These are phyloP conservation scores for Sitta carolinensis DNA, from an alignment of 2,797 vertebrate genomes.

Conservation along the genomic window DNA sequence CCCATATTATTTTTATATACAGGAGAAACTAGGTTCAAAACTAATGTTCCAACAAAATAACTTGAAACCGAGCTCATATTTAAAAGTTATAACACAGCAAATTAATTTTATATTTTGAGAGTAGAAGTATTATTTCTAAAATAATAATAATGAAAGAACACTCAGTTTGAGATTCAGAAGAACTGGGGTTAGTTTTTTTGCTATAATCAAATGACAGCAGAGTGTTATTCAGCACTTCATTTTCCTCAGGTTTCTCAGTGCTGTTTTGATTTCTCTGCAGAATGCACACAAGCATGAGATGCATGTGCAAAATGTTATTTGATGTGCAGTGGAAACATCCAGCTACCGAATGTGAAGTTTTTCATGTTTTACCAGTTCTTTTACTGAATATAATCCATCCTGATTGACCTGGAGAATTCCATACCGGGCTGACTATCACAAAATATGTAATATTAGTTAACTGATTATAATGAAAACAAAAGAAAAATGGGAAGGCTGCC, in stretches of 20 bases:
- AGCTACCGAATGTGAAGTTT: constrained; percentile 17
- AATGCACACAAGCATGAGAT: background rate
- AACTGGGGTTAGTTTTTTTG: background rate
- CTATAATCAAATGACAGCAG: background rate
- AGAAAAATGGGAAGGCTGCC: constrained; percentile 22
- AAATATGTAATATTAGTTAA: constrained; percentile 69
- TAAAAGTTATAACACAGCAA: background rate
- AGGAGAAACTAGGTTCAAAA: background rate
- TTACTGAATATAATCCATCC: background rate
- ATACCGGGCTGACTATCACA: background rate
- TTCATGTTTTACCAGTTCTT: background rate
- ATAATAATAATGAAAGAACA: background rate
- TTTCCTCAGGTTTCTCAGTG: background rate
- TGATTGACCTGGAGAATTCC: background rate
- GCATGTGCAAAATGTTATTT: constrained; percentile 27
- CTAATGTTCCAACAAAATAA: background rate
- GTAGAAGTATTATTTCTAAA: background rate
- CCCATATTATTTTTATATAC: background rate
- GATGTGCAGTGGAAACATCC: constrained; percentile 34
- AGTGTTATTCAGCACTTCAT: constrained; percentile 4
- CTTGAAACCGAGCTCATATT: background rate
- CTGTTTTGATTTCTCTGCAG: constrained; percentile 30
- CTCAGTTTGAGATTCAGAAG: background rate
- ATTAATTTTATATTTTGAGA: background rate
- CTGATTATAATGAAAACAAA: constrained; percentile 68